Evolutionary conservation across 1,140 invertebrate species (phyloP).

Genomic region (Limonius californicus): DNA sequence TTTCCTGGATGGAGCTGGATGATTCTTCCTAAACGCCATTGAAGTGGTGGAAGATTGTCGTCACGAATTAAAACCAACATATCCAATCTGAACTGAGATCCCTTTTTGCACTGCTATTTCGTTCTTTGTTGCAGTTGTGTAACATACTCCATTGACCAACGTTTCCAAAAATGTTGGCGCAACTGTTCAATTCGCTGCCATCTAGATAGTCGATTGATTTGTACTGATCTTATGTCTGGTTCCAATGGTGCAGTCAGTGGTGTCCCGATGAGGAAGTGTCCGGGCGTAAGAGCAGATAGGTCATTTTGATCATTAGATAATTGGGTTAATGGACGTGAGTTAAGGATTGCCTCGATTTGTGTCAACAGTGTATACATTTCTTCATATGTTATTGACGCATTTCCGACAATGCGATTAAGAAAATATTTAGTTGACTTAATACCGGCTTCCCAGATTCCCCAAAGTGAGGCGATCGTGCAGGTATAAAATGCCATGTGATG

Average conservation of each 20-base stretch:
- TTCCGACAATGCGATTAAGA: too few species aligned
- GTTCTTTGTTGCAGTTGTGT: background rate
- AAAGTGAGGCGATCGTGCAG: background rate
- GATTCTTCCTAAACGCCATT: background rate
- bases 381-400: background rate
- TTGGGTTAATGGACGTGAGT: too few species aligned
- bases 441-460: constrained; percentile 44
- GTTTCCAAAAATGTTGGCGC: background rate
- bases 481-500: background rate
- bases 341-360: too few species aligned
- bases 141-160: background rate
- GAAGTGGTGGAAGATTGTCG: background rate
- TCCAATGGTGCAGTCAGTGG: background rate
- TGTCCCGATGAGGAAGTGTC: constrained; percentile 1
- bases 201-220: background rate
- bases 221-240: background rate
- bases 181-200: background rate
- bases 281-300: constrained; percentile 1
- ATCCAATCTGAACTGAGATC: background rate
- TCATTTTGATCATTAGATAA: constrained; percentile 19
- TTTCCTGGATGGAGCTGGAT: background rate
- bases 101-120: background rate
- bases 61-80: background rate
- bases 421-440: constrained; percentile 23
- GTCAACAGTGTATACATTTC: too few species aligned